Percentiles rank a stretch among this genome's conserved stretches.
Evolutionary conservation across 2,888 invertebrate species (phyloP).

Genomic region (Caenorhabditis afra): DNA sequence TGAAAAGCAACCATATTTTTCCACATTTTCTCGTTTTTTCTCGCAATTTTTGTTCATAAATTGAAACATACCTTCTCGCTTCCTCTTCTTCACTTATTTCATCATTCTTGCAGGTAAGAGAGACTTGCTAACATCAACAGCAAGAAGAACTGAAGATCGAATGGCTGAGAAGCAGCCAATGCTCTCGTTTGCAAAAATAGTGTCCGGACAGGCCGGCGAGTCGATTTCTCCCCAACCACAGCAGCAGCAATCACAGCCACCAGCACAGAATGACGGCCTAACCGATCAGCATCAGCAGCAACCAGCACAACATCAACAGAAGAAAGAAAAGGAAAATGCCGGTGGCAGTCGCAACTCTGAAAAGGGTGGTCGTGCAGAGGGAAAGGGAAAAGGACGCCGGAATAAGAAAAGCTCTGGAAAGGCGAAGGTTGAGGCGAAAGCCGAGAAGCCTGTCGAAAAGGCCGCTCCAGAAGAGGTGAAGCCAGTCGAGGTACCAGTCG

Average conservation of each 20-base stretch:
- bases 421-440: slow-evolving; percentile 40
- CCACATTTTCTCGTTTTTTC: neutral
- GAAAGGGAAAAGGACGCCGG: slow-evolving; percentile 29
- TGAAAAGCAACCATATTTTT: too few relatives aligned
- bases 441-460: slow-evolving; percentile 47
- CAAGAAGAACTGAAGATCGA: slow-evolving; percentile 59
- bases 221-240: neutral
- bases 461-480: slow-evolving; percentile 54
- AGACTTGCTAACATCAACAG: slow-evolving; percentile 59
- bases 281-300: slow-evolving; percentile 2
- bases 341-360: slow-evolving; percentile 21
- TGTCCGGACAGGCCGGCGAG: slow-evolving; percentile 64
- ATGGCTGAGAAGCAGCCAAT: slow-evolving; percentile 75
- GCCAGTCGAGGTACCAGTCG: slow-evolving; percentile 58
- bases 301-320: slow-evolving; percentile 17
- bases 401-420: slow-evolving; percentile 37
- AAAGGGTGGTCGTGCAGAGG: slow-evolving; percentile 13
- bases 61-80: too few relatives aligned
- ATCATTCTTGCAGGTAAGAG: slow-evolving; percentile 52
- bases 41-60: neutral
- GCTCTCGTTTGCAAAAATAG: slow-evolving; percentile 74
- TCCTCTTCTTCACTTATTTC: too few relatives aligned
- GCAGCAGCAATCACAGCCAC: slow-evolving; percentile 13
- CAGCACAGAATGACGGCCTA: slow-evolving; percentile 21
- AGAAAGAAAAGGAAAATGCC: slow-evolving; percentile 36